Evolutionary conservation across 2,113 vertebrate genomes (phyloP).

Genomic region (Bagarius yarrelli): DNA sequence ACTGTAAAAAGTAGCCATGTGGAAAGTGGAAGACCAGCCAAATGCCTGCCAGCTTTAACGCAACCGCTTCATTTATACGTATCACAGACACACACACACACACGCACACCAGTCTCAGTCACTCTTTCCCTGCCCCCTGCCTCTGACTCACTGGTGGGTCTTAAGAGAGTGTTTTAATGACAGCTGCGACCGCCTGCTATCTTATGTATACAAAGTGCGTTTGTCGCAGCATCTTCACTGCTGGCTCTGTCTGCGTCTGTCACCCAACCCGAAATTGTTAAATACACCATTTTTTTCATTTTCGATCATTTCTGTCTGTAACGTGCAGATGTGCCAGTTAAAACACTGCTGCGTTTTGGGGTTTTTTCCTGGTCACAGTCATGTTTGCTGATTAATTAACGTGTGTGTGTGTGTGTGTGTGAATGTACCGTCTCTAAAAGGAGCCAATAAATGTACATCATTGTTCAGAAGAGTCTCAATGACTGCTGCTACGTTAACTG

Average conservation of each 20-base stretch:
- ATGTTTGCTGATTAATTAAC: not conserved
- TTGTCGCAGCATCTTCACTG: conserved; percentile 14
- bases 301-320: conserved; percentile 14
- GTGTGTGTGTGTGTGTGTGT: not conserved
- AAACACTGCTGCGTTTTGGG: not conserved
- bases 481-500: not conserved
- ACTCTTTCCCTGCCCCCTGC: conserved; percentile 2
- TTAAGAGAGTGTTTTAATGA: conserved; percentile 48
- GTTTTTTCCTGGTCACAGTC: not conserved
- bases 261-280: conserved; percentile 5
- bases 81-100: conserved; percentile 22
- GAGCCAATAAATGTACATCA: not conserved
- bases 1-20: conserved; percentile 64
- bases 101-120: conserved; percentile 14
- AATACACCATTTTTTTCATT: conserved; percentile 30
- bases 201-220: conserved; percentile 14
- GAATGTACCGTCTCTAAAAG: not conserved
- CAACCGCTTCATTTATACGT: conserved; percentile 52
- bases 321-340: conserved; percentile 29
- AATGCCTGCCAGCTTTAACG: conserved; percentile 59
- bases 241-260: conserved; percentile 32
- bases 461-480: not conserved
- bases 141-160: conserved; percentile 30
- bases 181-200: conserved; percentile 37
- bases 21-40: conserved; percentile 55